These are phyloP conservation scores for Takifugu bimaculatus DNA, from an alignment of 2,113 vertebrate species.

Conservation along the genomic window DNA sequence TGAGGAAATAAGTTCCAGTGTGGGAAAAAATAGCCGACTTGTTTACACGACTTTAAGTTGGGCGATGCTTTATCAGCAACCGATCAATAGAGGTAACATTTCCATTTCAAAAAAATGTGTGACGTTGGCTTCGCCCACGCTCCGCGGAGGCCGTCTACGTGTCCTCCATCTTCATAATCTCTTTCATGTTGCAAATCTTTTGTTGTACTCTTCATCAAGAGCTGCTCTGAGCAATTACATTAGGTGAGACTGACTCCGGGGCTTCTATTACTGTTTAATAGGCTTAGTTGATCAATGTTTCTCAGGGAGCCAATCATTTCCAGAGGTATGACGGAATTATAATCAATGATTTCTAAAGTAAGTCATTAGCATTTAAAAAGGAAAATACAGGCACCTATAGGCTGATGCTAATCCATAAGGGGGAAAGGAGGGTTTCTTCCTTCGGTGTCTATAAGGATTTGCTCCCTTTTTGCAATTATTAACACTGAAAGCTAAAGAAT, in stretches of 20 bases:
- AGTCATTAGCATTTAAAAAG: conserved; percentile 20
- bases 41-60: background rate
- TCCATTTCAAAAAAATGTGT: background rate
- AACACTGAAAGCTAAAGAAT: background rate
- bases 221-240: conserved; percentile 32
- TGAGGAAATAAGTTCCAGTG: conserved; percentile 16
- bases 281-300: conserved; percentile 36
- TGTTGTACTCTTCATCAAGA: conserved; percentile 45
- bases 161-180: conserved; percentile 23
- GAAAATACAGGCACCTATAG: conserved; percentile 1
- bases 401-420: background rate
- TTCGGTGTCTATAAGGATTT: background rate
- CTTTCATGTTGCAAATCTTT: conserved; percentile 27
- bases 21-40: conserved; percentile 18
- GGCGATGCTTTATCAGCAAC: conserved; percentile 1
- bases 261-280: conserved; percentile 26
- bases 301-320: conserved; percentile 17
- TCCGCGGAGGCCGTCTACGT: no score
- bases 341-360: conserved; percentile 22
- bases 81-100: background rate
- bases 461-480: background rate
- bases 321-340: conserved; percentile 13
- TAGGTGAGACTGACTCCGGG: conserved; percentile 28
- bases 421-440: background rate
- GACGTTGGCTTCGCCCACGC: background rate